phyloP scores from a whole-genome alignment of 2,113 vertebrate species.

The Fukomys damarensis region DNA sequence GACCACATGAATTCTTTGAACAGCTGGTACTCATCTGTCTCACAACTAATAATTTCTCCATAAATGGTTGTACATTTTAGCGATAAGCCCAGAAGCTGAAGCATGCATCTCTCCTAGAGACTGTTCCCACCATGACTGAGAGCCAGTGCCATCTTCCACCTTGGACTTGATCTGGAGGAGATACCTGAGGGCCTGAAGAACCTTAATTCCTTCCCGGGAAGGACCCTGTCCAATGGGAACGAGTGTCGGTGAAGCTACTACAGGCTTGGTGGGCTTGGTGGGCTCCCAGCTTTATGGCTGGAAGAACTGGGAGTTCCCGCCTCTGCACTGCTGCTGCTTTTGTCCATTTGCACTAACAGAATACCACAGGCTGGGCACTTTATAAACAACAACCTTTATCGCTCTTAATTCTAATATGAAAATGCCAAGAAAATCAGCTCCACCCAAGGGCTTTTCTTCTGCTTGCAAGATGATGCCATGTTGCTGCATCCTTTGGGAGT shows the following conservation, averaged over 20 bases:
- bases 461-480: neutral
- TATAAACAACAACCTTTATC: neutral
- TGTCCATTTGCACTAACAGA: neutral
- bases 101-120: no score
- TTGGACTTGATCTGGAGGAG: neutral
- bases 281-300: fast-evolving
- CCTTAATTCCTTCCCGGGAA: neutral
- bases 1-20: neutral
- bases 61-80: neutral
- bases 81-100: neutral
- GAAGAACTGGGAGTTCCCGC: neutral
- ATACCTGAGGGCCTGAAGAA: neutral
- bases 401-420: neutral
- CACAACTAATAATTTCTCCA: neutral
- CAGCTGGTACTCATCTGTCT: neutral
- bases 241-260: neutral
- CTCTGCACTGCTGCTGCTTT: neutral
- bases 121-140: neutral
- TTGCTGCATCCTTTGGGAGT: neutral
- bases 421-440: neutral
- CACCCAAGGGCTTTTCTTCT: neutral
- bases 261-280: neutral
- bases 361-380: neutral
- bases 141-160: neutral
- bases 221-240: neutral